Percentiles rank a stretch among this genome's conserved stretches.
Evolutionary conservation across 2,888 invertebrate species (phyloP).

Genomic region (Dioctria linearis): DNA sequence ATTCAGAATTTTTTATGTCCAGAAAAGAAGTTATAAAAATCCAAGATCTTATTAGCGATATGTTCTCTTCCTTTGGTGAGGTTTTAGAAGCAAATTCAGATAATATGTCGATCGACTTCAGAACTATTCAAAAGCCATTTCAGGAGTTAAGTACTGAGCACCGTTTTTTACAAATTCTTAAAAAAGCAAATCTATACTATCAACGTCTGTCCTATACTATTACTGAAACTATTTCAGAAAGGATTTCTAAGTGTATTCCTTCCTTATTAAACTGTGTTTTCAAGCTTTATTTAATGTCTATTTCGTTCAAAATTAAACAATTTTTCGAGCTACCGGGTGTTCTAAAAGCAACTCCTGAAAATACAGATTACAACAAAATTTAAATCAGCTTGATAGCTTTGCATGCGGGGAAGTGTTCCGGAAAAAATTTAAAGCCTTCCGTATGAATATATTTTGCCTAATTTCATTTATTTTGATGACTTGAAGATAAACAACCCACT

Average conservation of each 20-base stretch:
- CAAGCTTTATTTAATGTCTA: not conserved
- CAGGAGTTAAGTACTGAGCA: not conserved
- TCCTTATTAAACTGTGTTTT: not conserved
- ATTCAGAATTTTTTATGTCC: not conserved
- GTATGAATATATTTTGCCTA: not conserved
- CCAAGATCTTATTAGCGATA: not conserved
- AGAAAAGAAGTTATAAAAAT: not conserved
- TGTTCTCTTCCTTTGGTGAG: not conserved
- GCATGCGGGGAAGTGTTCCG: not conserved
- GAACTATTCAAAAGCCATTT: not conserved
- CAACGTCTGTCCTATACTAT: not conserved
- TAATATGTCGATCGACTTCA: not conserved
- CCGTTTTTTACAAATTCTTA: not conserved
- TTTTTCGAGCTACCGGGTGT: not conserved
- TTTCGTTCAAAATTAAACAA: not conserved
- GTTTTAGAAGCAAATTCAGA: not conserved
- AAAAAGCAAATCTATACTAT: not conserved
- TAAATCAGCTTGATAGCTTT: not conserved
- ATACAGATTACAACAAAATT: not conserved
- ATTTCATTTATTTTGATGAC: conserved; percentile 1
- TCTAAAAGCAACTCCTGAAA: not conserved
- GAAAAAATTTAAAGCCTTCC: not conserved
- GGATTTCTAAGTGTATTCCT: not conserved
- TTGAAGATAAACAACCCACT: too few species aligned
- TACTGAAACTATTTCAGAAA: not conserved